Percentiles rank a stretch among this genome's conserved stretches.
These are phyloP conservation scores for Eupithecia exiguata DNA, from an alignment of 2,888 invertebrate genomes.

Conservation along the genomic window DNA sequence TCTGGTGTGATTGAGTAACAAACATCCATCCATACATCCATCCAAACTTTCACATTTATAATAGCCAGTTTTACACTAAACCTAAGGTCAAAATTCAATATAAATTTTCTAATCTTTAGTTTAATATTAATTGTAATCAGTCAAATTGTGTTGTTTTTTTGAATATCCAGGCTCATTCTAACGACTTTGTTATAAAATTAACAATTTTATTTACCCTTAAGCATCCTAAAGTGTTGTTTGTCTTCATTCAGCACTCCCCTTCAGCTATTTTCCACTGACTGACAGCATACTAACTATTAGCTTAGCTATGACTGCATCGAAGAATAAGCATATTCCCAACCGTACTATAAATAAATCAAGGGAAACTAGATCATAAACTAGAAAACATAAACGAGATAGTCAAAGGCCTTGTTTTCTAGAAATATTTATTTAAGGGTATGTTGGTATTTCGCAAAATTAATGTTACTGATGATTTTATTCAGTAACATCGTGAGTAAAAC, in stretches of 20 bases:
- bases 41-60: no score
- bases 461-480: not conserved
- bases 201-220: conserved; percentile 27
- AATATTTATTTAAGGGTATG: not conserved
- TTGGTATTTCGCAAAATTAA: not conserved
- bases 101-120: not conserved
- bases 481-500: not conserved
- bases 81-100: no score
- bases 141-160: not conserved
- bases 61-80: no score
- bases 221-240: conserved; percentile 29
- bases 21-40: no score
- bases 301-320: conserved; percentile 21
- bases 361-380: not conserved
- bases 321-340: conserved; percentile 18
- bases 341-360: conserved; percentile 4
- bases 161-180: not conserved
- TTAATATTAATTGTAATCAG: not conserved
- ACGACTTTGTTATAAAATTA: conserved; percentile 10
- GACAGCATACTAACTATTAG: conserved; percentile 23
- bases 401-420: not conserved
- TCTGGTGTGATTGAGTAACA: no score
- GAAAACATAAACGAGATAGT: no score
- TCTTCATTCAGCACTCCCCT: conserved; percentile 42
- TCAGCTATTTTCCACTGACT: conserved; percentile 36